Base-by-base conservation (phyloP, 2,888 invertebrate genomes). In the Morpho deidamia region DNA sequence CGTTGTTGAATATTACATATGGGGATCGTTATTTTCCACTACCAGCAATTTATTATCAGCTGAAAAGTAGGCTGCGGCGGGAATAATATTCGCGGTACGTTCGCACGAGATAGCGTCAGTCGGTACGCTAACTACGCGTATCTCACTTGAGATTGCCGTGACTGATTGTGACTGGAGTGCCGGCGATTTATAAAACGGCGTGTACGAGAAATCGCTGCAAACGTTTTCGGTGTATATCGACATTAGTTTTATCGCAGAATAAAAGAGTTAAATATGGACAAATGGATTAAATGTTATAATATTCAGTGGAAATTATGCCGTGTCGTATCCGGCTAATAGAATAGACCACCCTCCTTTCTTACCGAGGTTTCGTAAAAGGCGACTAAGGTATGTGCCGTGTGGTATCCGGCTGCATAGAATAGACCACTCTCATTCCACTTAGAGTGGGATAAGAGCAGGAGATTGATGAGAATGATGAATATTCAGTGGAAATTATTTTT, bases 1-100 rank as follows among this genome's bases (percentile, higher is more conserved):
- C 59, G 56, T 51, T 44, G 55, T 60, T 55, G 55, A 57, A 58
- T 55, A 62, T 62, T 59, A 60, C 58, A 62, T 62, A 62, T 53
- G 61, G 52, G 32, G 47, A 56, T 60, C 62, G 58, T 62, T 62
- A 62, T 58, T 57, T 59, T 53, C 58, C 41, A 58, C 53, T 53
- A 57, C 23, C 59, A 55, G 51, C 56, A 55, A 57, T 62, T 57
- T 60, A 62, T 61, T 56, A 56, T 56, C 51, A 55, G 47, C 45
- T 51, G 51, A 50, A 56, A 58, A 62, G 63, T 58, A 55, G 58
- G 54, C 57, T 58, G 57, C 51, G 57, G 55, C 38, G 53, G 53
- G 59, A 61, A 62, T 63, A 63, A 64, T 61, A 64, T 63, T 61
- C 59, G 60, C 60, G 59, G 64, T 66, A 61, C 60, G 62, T 64